phyloP scores from a whole-genome alignment of 2,113 vertebrate species.

The Diadophis punctatus region DNA sequence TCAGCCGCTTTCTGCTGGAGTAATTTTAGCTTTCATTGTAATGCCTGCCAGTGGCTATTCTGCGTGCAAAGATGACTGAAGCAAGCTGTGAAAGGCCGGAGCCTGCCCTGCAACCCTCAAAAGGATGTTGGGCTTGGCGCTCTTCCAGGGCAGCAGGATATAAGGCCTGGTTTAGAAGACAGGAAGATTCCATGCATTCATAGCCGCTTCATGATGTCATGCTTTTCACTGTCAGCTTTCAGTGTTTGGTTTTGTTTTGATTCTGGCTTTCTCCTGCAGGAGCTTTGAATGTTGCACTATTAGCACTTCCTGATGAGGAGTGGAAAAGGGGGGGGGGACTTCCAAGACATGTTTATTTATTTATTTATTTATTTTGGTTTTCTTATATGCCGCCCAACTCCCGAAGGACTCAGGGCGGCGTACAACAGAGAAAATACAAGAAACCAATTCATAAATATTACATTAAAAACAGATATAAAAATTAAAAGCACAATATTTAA shows the following conservation, averaged over 20 bases:
- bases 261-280: conserved; percentile 56
- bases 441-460: too few species aligned
- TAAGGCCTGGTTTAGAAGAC: conserved; percentile 66
- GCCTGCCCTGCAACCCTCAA: conserved; percentile 78
- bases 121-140: conserved; percentile 80
- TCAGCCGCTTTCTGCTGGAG: conserved; percentile 59
- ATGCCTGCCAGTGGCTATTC: conserved; percentile 63
- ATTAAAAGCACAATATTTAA: too few species aligned
- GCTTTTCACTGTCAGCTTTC: conserved; percentile 55
- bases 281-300: conserved; percentile 46
- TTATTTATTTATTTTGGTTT: too few species aligned
- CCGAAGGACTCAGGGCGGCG: too few species aligned
- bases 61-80: conserved; percentile 66
- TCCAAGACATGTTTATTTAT: conserved; percentile 47
- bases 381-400: too few species aligned
- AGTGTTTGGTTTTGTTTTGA: conserved; percentile 25
- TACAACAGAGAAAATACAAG: too few species aligned
- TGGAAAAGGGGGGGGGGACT: neutral
- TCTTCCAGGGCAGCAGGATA: conserved; percentile 75
- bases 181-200: conserved; percentile 67
- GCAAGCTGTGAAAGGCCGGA: conserved; percentile 77
- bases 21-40: conserved; percentile 78
- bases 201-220: conserved; percentile 71
- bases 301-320: conserved; percentile 57
- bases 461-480: too few species aligned